Evolutionary conservation across 2,888 invertebrate genomes (phyloP).

Genomic region (Lithosia quadra): DNA sequence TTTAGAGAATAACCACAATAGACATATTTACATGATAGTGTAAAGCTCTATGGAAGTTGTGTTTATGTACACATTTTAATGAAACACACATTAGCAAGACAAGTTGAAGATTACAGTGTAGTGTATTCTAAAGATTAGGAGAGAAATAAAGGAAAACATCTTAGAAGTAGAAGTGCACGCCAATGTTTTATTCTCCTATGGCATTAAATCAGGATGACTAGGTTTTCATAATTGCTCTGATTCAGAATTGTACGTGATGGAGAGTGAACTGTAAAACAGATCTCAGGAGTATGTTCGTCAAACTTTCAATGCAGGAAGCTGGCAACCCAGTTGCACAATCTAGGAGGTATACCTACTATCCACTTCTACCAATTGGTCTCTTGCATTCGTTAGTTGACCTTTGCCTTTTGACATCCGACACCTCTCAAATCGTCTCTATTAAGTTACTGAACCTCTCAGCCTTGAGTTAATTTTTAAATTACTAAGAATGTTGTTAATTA

Average conservation of each 20-base stretch:
- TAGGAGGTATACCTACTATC: background rate
- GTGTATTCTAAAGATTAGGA: background rate
- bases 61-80: background rate
- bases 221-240: no score
- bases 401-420: constrained; percentile 65
- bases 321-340: background rate
- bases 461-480: constrained; percentile 53
- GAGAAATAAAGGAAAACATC: background rate
- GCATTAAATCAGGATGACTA: background rate
- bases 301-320: background rate
- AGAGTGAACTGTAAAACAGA: background rate
- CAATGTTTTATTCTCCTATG: background rate
- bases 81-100: no score
- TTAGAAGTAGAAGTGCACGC: background rate
- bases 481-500: constrained; percentile 37
- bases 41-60: background rate
- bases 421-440: constrained; percentile 60
- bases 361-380: constrained; percentile 47
- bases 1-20: background rate
- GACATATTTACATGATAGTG: background rate
- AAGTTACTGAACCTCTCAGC: constrained; percentile 60
- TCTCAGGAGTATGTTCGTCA: background rate
- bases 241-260: background rate
- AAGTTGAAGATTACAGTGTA: no score
- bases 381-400: constrained; percentile 58